Percentiles rank a stretch among this genome's conserved stretches.
Evolutionary conservation across 2,797 vertebrate species (phyloP).

Genomic region (Oreonectes daqikongensis): DNA sequence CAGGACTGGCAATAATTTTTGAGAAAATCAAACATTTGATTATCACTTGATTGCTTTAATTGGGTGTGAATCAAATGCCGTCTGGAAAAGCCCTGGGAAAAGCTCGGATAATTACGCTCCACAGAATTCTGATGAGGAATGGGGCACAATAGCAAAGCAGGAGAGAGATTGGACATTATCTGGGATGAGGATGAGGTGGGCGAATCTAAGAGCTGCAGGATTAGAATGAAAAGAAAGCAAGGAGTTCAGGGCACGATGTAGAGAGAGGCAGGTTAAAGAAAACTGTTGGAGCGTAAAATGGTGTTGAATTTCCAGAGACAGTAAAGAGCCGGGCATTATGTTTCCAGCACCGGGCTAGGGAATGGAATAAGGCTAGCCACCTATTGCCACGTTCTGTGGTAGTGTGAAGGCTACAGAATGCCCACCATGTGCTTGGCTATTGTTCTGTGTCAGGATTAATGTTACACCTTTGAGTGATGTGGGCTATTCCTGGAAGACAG

Average conservation of each 20-base stretch:
- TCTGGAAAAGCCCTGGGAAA: conserved; percentile 42
- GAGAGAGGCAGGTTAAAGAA: conserved; percentile 32
- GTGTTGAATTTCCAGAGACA: conserved; percentile 52
- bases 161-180: conserved; percentile 27
- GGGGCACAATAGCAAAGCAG: conserved; percentile 32
- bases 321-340: conserved; percentile 62
- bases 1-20: conserved; percentile 27
- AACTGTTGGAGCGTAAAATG: conserved; percentile 41
- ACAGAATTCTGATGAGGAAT: conserved; percentile 27
- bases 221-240: conserved; percentile 4
- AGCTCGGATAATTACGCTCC: conserved; percentile 47
- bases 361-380: conserved; percentile 53
- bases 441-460: conserved; percentile 75
- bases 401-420: conserved; percentile 57
- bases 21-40: conserved; percentile 48
- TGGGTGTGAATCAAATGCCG: conserved; percentile 43
- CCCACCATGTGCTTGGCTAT: conserved; percentile 69
- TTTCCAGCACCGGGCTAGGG: conserved; percentile 65
- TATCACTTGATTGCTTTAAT: conserved; percentile 56
- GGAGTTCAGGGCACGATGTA: conserved; percentile 9
- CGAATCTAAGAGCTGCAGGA: conserved; percentile 14
- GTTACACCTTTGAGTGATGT: conserved; percentile 73
- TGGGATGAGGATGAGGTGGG: conserved; percentile 17
- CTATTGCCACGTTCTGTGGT: conserved; percentile 49
- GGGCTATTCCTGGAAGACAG: conserved; percentile 69